These are phyloP conservation scores for Brachirus orientalis DNA, from an alignment of 2,113 vertebrate species.

Conservation along the genomic window DNA sequence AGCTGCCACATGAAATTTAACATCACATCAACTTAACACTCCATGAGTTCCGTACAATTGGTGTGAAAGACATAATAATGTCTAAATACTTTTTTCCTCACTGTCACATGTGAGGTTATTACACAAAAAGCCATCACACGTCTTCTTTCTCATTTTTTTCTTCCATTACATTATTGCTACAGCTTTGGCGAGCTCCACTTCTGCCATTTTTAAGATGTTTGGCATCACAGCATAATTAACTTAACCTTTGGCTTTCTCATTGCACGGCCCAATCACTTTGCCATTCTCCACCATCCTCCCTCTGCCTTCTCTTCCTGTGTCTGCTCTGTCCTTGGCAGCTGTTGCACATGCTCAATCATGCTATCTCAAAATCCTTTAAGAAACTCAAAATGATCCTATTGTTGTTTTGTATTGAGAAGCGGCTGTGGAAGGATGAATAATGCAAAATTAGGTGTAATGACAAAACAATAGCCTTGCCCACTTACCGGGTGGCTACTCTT, in stretches of 20 bases:
- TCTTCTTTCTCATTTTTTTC: conserved; percentile 14
- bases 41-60: background rate
- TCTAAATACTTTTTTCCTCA: no score
- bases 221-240: conserved; percentile 47
- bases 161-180: conserved; percentile 53
- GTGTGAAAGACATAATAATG: no score
- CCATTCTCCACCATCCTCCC: conserved; percentile 40
- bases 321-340: conserved; percentile 54
- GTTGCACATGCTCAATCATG: conserved; percentile 11
- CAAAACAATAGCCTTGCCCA: background rate
- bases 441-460: conserved; percentile 10
- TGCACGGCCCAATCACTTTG: conserved; percentile 6
- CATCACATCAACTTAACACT: background rate
- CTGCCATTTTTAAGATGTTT: conserved; percentile 45
- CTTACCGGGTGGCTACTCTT: no score
- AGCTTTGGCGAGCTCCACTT: conserved; percentile 27
- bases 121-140: no score
- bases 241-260: conserved; percentile 57
- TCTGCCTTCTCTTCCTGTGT: conserved; percentile 30
- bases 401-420: background rate
- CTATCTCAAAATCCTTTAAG: conserved; percentile 18
- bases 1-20: background rate
- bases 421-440: conserved; percentile 2
- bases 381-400: conserved; percentile 13
- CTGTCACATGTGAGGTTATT: no score